Evolutionary conservation across 2,888 invertebrate species (phyloP), one percentile per base, ranked within the genome.

Genomic region (Habrosyne pyritoides): DNA sequence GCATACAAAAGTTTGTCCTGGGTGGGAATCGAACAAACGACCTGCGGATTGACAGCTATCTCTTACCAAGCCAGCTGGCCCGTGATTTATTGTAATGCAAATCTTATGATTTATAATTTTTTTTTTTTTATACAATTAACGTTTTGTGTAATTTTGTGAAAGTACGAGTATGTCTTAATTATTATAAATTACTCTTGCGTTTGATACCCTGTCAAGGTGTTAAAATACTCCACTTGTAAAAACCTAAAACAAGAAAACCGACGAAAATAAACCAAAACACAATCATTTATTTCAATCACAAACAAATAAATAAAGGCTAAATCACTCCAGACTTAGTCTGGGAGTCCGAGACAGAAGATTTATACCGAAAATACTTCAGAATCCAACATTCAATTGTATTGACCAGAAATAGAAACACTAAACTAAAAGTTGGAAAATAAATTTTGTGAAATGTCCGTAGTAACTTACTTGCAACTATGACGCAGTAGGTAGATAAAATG

Each of bases 371-470:
- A 78, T 71, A 75, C 68, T 73, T 71, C 62, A 67, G 65, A 59
- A 60, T 67, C 56, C 65, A 59, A 60, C 66, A 62, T 71, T 73
- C 73, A 69, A 78, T 79, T 77, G 81, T 81, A 82, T 77, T 81
- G 83, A 80, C 81, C 79, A 79, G 78, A 73, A 75, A 73, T 64
- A 73, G 72, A 71, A 72, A 71, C 72, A 75, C 69, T 71, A 73
- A 77, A 79, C 81, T 74, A 67, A 78, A 84, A 84, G 71, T 86
- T 86, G 53, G 66, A 66, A 74, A 73, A 86, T 87, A 87, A 86
- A 86, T 82, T 79, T 71, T 79, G 66, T 77, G 73, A 67, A 62
- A 64, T 73, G 76, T 79, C 80, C 64, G 58, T 65, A 69, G 67
- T 68, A 62, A 73, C 67, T 58, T 64, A 55, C 65, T 59, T 48